Evolutionary conservation across 2,888 invertebrate species (phyloP).

Genomic region (Syritta pipiens): DNA sequence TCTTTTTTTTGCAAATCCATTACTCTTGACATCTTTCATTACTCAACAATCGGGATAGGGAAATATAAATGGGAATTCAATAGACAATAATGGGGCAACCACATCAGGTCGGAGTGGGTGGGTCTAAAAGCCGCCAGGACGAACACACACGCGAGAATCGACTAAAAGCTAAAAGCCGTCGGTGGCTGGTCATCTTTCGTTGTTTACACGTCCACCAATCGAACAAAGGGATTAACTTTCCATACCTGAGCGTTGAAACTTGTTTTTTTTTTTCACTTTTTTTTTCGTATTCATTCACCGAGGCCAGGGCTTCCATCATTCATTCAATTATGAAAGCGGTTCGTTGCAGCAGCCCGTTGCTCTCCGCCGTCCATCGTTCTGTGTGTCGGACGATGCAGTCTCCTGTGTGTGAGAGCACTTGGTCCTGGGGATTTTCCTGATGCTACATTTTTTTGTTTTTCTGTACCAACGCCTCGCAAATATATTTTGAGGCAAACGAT

Average conservation of each 20-base stretch:
- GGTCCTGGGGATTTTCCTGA: not conserved
- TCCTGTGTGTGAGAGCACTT: no score
- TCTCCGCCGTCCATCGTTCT: no score
- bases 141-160: conserved; percentile 12
- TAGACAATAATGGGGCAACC: conserved; percentile 59
- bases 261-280: no score
- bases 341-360: not conserved
- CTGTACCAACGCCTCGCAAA: not conserved
- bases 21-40: conserved; percentile 60
- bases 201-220: conserved; percentile 72
- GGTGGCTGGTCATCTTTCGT: conserved; percentile 69
- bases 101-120: conserved; percentile 1
- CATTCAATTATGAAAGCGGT: conserved; percentile 66
- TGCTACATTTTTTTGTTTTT: conserved; percentile 3
- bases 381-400: no score
- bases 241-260: conserved; percentile 58
- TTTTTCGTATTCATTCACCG: no score
- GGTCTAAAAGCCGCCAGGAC: conserved; percentile 53
- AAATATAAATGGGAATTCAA: conserved; percentile 55
- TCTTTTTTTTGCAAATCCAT: conserved; percentile 59
- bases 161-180: conserved; percentile 40
- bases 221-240: conserved; percentile 72
- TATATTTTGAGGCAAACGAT: not conserved
- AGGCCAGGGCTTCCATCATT: conserved; percentile 65
- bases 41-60: conserved; percentile 19